phyloP scores from a whole-genome alignment of 2,888 invertebrate genomes.

The Trissonchulus sp. region DNA sequence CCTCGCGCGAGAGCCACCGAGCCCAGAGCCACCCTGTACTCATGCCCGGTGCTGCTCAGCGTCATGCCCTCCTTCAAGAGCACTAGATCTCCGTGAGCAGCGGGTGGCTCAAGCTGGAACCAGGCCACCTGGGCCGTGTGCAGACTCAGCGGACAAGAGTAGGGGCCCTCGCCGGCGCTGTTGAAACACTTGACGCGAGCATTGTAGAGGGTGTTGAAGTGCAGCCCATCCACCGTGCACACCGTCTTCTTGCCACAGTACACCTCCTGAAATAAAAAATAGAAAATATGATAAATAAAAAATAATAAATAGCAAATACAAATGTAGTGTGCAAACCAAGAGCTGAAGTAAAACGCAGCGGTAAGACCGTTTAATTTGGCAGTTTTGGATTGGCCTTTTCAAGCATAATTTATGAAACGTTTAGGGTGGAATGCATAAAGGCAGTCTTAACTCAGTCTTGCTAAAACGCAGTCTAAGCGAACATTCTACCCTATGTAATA shows the following conservation, averaged over 20 bases:
- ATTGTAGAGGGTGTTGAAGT: conserved; percentile 93
- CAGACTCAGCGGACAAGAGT: conserved; percentile 86
- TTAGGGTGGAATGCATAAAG: too few species aligned
- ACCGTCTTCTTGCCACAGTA: conserved; percentile 94
- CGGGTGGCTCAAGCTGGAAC: conserved; percentile 82
- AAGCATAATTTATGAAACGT: too few species aligned
- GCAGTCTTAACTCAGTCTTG: too few species aligned
- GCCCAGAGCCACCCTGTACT: conserved; percentile 83
- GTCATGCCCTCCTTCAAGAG: conserved; percentile 77
- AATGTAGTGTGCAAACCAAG: too few species aligned
- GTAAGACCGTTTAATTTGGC: too few species aligned
- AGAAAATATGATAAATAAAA: not conserved
- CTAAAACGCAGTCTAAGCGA: too few species aligned
- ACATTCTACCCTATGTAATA: too few species aligned
- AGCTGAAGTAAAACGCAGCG: too few species aligned
- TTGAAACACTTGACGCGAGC: conserved; percentile 75
- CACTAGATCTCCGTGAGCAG: conserved; percentile 74
- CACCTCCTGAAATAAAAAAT: conserved; percentile 70
- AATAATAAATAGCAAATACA: too few species aligned
- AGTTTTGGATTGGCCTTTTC: too few species aligned
- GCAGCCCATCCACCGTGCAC: conserved; percentile 93
- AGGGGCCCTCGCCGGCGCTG: conserved; percentile 58
- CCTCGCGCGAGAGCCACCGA: conserved; percentile 90
- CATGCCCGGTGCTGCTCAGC: conserved; percentile 83
- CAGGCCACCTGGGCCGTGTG: conserved; percentile 84